phyloP scores from a whole-genome alignment of 2,113 vertebrate species.

The Eupsittula cactorum region DNA sequence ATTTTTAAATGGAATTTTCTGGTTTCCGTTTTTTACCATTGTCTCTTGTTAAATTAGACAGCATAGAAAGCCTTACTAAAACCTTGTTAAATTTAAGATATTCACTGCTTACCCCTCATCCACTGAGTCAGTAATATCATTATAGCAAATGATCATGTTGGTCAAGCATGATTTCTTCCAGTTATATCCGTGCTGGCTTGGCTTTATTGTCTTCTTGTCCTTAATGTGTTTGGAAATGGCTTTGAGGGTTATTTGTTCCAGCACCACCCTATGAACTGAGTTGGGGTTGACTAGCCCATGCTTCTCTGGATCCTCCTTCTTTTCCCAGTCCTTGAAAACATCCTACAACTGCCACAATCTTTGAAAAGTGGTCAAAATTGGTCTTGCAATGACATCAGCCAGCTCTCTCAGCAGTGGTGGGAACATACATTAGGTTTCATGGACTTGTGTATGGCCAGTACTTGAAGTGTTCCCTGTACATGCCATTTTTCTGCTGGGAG shows the following conservation, averaged over 20 bases:
- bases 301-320: neutral
- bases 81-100: neutral
- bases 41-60: neutral
- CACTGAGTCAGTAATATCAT: neutral
- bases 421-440: neutral
- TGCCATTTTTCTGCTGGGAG: neutral
- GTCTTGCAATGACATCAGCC: neutral
- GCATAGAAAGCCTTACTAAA: neutral
- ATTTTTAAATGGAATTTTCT: neutral
- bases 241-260: neutral
- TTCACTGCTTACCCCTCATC: neutral
- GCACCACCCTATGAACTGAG: neutral
- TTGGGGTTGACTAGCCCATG: neutral
- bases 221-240: neutral
- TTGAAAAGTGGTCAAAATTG: neutral
- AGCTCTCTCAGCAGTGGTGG: neutral
- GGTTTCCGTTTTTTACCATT: neutral
- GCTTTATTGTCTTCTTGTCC: neutral
- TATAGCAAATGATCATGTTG: neutral
- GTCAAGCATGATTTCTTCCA: neutral
- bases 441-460: neutral
- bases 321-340: neutral
- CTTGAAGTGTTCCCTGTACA: neutral
- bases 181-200: neutral
- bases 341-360: rapidly evolving